phyloP scores from a whole-genome alignment of 2,888 invertebrate species.

The Eumacrocentrus americanus region DNA sequence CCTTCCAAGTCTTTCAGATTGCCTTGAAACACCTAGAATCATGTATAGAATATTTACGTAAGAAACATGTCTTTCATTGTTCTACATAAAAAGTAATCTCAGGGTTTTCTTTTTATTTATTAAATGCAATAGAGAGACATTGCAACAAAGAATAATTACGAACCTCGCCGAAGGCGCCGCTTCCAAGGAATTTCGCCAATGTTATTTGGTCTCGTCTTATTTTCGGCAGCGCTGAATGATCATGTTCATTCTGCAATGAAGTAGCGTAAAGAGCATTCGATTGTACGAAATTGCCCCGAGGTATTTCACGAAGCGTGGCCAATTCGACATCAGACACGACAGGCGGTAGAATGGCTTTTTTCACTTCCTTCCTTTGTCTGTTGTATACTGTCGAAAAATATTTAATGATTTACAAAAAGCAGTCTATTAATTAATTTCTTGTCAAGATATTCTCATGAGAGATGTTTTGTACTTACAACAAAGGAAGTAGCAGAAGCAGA shows the following conservation, averaged over 20 bases:
- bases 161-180: conserved; percentile 95
- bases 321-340: conserved; percentile 80
- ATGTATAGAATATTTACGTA: background rate
- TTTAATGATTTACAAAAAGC: background rate
- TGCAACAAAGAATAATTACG: too few relatives aligned
- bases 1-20: conserved; percentile 74
- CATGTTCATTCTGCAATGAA: conserved; percentile 72
- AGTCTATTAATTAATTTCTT: background rate
- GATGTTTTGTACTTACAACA: conserved; percentile 64
- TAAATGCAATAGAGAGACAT: too few relatives aligned
- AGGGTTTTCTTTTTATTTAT: background rate
- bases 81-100: background rate
- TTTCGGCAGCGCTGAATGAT: conserved; percentile 82
- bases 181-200: conserved; percentile 87
- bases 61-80: background rate
- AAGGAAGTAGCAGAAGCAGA: conserved; percentile 61
- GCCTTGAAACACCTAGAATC: conserved; percentile 79
- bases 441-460: too few relatives aligned
- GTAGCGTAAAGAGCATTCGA: conserved; percentile 83
- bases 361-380: conserved; percentile 70
- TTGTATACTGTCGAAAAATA: conserved; percentile 64
- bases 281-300: conserved; percentile 77
- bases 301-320: conserved; percentile 84
- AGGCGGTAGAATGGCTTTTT: conserved; percentile 70
- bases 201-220: conserved; percentile 86